A percentile compares a stretch with the other conserved stretches of the same genome.
Evolutionary conservation across 2,888 invertebrate genomes (phyloP).

Genomic region (Orthosia gracilis): DNA sequence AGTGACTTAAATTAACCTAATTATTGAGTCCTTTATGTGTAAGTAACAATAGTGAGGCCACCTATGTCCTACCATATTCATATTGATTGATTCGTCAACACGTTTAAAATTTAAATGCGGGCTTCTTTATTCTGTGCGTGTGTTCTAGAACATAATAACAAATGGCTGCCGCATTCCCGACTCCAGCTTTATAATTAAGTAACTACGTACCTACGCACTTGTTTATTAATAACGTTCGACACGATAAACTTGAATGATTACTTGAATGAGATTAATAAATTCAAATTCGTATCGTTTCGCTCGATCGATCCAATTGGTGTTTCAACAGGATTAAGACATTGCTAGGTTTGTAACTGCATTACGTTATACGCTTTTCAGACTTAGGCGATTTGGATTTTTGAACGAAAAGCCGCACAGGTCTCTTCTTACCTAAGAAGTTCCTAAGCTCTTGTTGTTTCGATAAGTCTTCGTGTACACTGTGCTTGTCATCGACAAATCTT

Average conservation of each 20-base stretch:
- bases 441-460: not conserved
- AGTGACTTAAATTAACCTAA: slow-evolving; percentile 69
- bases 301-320: slow-evolving; percentile 21
- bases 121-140: slow-evolving; percentile 83
- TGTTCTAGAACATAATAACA: slow-evolving; percentile 81
- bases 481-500: not conserved
- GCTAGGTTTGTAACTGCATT: slow-evolving; percentile 10
- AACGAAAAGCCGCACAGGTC: not conserved
- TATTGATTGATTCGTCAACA: slow-evolving; percentile 80
- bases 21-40: slow-evolving; percentile 65
- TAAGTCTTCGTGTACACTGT: not conserved
- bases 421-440: not conserved
- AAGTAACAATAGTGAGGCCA: slow-evolving; percentile 66
- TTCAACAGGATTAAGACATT: slow-evolving; percentile 37
- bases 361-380: slow-evolving; percentile 8
- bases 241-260: slow-evolving; percentile 61
- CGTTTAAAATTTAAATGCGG: slow-evolving; percentile 85
- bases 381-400: not conserved
- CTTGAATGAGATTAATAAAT: slow-evolving; percentile 56
- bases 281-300: slow-evolving; percentile 33
- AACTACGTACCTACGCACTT: slow-evolving; percentile 57
- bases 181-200: slow-evolving; percentile 70
- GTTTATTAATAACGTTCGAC: slow-evolving; percentile 60
- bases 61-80: slow-evolving; percentile 74
- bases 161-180: slow-evolving; percentile 88